Conservation (phyloP, 2,797 vertebrate genomes). For the Malurus leucopterus region DNA sequence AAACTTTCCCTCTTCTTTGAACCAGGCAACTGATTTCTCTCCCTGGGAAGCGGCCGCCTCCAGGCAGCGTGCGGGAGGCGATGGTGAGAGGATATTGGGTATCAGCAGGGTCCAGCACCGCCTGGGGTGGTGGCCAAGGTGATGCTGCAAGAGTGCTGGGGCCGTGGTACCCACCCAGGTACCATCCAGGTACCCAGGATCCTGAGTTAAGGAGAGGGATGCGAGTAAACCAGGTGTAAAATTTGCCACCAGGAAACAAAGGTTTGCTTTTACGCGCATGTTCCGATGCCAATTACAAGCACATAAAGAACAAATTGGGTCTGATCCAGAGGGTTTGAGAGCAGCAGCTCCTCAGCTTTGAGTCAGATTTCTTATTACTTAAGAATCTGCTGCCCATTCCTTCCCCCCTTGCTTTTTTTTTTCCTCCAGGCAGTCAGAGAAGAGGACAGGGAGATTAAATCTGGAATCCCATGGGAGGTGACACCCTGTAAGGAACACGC, state of each 20-base stretch:
- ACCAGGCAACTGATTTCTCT: neutral
- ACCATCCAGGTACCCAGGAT: too few relatives aligned
- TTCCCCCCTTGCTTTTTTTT: accelerated
- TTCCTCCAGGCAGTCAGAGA: neutral
- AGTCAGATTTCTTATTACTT: neutral
- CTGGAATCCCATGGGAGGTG: accelerated
- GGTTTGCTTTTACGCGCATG: accelerated
- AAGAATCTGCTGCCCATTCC: neutral
- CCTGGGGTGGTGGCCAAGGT: neutral
- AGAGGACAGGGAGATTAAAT: neutral
- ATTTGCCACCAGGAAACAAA: neutral
- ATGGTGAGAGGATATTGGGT: neutral
- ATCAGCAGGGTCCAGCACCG: accelerated
- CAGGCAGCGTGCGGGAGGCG: neutral
- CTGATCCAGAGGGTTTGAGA: neutral
- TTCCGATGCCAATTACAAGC: neutral
- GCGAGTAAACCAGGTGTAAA: neutral
- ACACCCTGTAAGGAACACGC: accelerated
- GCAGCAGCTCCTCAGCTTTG: neutral
- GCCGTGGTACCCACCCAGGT: accelerated
- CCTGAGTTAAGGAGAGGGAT: neutral
- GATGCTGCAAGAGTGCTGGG: neutral
- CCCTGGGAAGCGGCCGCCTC: neutral
- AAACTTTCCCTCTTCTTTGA: constrained; percentile 30
- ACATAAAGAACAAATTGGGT: neutral